A percentile compares a stretch with the other conserved stretches of the same genome.
These are phyloP conservation scores for Acrocephalus kingi DNA, from an alignment of 2,113 vertebrate species.

Conservation along the genomic window DNA sequence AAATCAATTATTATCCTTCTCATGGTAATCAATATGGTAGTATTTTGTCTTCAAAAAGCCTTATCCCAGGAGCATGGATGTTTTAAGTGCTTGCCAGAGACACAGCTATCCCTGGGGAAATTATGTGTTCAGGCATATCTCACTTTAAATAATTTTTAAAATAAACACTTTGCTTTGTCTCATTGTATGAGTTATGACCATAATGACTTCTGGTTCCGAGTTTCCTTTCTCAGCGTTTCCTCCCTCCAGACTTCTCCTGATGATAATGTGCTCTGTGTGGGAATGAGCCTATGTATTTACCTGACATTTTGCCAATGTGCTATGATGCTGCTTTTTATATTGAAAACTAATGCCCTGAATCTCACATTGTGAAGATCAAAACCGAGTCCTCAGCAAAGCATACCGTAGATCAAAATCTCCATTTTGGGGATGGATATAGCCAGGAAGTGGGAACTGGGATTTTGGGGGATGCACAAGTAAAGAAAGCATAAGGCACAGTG, in stretches of 20 bases:
- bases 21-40: not conserved
- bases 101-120: not conserved
- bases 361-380: not conserved
- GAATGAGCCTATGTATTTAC: not conserved
- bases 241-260: not conserved
- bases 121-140: not conserved
- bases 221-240: not conserved
- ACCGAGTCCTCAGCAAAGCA: not conserved
- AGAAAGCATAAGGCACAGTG: not conserved
- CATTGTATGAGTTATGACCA: not conserved
- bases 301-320: not conserved
- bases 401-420: not conserved
- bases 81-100: not conserved
- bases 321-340: not conserved
- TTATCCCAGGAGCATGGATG: not conserved
- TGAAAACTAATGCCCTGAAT: not conserved
- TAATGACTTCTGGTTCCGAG: slow-evolving; percentile 30
- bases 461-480: not conserved
- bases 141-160: slow-evolving; percentile 29
- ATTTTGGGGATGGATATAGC: fast-evolving
- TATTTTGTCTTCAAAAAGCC: not conserved
- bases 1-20: not conserved
- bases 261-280: not conserved
- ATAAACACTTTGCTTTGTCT: slow-evolving; percentile 30
- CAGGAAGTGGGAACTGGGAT: not conserved